Evolutionary conservation across 2,797 vertebrate genomes (phyloP).

Genomic region (Podargus strigoides): DNA sequence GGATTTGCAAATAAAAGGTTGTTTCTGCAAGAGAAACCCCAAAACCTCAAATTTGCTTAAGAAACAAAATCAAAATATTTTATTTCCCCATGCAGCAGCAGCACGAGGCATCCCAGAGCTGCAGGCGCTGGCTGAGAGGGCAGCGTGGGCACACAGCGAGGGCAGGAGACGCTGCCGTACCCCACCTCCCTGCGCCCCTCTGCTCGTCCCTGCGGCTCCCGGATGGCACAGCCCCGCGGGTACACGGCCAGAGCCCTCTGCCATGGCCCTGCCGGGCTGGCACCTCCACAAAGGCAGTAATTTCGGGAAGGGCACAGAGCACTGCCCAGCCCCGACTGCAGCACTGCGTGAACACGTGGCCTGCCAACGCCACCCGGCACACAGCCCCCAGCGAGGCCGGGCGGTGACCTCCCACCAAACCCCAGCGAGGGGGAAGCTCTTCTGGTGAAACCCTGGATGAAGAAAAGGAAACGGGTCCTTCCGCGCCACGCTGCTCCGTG

Average conservation of each 20-base stretch:
- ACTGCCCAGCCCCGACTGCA: background rate
- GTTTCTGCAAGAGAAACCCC: slow-evolving; percentile 60
- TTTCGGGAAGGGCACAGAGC: background rate
- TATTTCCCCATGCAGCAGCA: slow-evolving; percentile 13
- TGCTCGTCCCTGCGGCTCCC: background rate
- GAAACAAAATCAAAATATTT: slow-evolving; percentile 48
- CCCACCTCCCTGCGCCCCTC: background rate
- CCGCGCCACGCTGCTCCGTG: rapidly evolving
- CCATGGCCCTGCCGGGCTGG: rapidly evolving
- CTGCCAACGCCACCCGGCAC: too few species aligned
- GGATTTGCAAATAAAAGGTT: slow-evolving; percentile 19
- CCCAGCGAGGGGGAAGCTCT: rapidly evolving
- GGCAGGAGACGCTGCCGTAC: too few species aligned
- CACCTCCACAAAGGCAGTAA: background rate
- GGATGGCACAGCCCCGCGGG: background rate
- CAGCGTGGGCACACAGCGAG: rapidly evolving
- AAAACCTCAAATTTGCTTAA: slow-evolving; percentile 61
- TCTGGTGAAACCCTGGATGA: background rate
- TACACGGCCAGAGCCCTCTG: too few species aligned
- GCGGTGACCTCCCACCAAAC: background rate
- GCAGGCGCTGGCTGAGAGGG: background rate
- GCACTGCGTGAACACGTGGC: rapidly evolving
- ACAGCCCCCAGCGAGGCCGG: rapidly evolving
- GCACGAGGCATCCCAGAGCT: background rate
- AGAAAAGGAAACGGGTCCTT: background rate